Percentiles rank a stretch among this genome's conserved stretches.
These are phyloP conservation scores for Tonatia bakeri DNA, from an alignment of 2,113 vertebrate species.

Conservation along the genomic window DNA sequence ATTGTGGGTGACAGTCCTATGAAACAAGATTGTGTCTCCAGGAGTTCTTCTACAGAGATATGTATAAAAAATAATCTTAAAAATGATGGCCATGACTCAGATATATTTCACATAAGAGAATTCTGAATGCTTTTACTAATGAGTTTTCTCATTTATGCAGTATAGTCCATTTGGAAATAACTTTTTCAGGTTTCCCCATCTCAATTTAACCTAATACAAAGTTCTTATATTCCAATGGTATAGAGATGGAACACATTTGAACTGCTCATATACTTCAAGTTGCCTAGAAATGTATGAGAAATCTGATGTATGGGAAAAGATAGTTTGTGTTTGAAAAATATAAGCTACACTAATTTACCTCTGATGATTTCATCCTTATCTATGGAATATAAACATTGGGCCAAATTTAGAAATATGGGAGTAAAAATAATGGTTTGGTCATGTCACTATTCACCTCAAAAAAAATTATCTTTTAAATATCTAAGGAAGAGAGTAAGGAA, in stretches of 20 bases:
- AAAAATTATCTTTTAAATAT: slow-evolving; percentile 49
- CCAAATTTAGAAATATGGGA: background rate
- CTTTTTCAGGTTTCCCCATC: background rate
- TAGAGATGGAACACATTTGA: background rate
- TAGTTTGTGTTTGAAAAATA: background rate
- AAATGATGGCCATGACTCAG: background rate
- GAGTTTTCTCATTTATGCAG: background rate
- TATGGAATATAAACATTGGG: background rate
- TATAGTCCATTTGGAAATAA: background rate
- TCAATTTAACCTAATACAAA: background rate
- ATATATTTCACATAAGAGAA: background rate
- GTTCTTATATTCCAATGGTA: background rate
- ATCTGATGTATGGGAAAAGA: background rate
- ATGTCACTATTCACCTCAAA: slow-evolving; percentile 46
- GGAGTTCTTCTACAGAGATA: background rate
- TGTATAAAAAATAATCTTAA: background rate
- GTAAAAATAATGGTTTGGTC: background rate
- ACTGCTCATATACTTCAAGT: background rate
- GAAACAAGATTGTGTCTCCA: background rate
- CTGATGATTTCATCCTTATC: background rate
- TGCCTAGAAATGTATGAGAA: background rate
- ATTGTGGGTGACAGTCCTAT: fast-evolving
- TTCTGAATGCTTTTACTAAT: background rate
- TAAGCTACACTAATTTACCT: background rate
- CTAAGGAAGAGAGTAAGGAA: slow-evolving; percentile 53